These are phyloP conservation scores for Artibeus lituratus DNA, from an alignment of 2,797 vertebrate species.

Conservation along the genomic window DNA sequence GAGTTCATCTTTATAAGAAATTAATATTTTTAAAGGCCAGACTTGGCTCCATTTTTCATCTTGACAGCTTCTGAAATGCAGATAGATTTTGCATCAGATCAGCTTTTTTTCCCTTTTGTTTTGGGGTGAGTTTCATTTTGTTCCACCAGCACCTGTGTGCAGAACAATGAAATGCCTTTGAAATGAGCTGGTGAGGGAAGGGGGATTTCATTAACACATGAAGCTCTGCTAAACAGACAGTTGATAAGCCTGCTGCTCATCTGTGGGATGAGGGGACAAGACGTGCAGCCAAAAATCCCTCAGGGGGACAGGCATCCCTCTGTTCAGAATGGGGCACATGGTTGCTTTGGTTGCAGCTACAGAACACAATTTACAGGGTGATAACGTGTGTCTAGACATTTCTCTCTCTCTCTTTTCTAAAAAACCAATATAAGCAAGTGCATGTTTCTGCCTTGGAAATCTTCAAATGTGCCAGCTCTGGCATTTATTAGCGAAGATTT, in stretches of 20 bases:
- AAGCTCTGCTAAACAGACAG: slow-evolving; percentile 20
- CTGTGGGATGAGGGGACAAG: rapidly evolving
- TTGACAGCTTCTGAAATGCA: slow-evolving; percentile 80
- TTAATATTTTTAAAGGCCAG: slow-evolving; percentile 86
- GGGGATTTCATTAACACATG: slow-evolving; percentile 18
- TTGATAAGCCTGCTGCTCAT: background rate
- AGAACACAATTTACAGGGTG: background rate
- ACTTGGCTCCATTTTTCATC: slow-evolving; percentile 82
- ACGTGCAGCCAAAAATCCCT: rapidly evolving
- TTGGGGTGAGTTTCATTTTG: slow-evolving; percentile 62
- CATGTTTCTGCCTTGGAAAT: background rate
- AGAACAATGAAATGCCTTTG: slow-evolving; percentile 40
- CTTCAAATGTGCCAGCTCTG: background rate
- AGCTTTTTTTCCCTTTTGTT: slow-evolving; percentile 9
- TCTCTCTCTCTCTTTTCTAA: background rate
- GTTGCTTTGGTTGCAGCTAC: background rate
- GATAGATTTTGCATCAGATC: slow-evolving; percentile 75
- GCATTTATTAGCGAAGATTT: background rate
- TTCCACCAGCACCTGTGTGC: slow-evolving; percentile 1
- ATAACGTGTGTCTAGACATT: background rate
- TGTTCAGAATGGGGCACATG: background rate
- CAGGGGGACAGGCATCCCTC: background rate
- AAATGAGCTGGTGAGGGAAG: slow-evolving; percentile 42
- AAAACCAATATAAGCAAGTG: background rate
- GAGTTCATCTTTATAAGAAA: slow-evolving; percentile 79